Base-by-base conservation (phyloP, 2,113 vertebrate genomes). In the Sus scrofa region DNA sequence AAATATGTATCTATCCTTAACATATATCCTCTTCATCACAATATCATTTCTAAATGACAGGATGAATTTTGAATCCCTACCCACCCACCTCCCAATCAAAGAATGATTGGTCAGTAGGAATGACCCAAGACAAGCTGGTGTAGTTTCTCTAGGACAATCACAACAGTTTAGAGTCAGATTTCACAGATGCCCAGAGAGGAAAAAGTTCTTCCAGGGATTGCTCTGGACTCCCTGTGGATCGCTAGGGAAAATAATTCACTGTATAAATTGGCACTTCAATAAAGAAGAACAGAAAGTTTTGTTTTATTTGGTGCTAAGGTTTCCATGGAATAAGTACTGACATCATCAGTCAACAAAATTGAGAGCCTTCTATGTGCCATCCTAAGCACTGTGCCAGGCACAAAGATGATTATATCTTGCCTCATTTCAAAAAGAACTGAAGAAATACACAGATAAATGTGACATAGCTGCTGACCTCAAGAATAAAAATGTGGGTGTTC, bases 351-450 rank as follows among this genome's bases (percentile, higher is more conserved):
- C n/a, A 71, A 62, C 27, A 89, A 85, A 77, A 94, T 4, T 74
- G 12, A 82, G 13, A 83, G 27, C 13, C 56, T 71, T 58, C 30
- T 50, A 67, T 1, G 14, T 52, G 65, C 62, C 54, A 58, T 54
- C 34, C 52, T 20, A 60, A 34, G 54, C 62, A 93, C 2, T 77
- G 77, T 75, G 54, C 58, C 27, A 75, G 58, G n/a, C 58, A 50
- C 12, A 73, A 32, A 86, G 65, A 74, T 86, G 34, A 70, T 56
- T 86, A 87, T 60, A 87, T 44, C 9, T 60, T 90, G 32, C 39
- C 32, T 90, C 15, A 44, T 95, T 95, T 93, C 81, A 90, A 52
- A 95, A 77, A 71, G 37, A 91, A 84, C 9, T 91, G 37, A 96
- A 22, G 52, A 78, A 39, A 44, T 52, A 91, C 7, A 89, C 79